A percentile compares a stretch with the other conserved stretches of the same genome.
phyloP scores from a whole-genome alignment of 2,888 invertebrate genomes.

The Cinara cedri region DNA sequence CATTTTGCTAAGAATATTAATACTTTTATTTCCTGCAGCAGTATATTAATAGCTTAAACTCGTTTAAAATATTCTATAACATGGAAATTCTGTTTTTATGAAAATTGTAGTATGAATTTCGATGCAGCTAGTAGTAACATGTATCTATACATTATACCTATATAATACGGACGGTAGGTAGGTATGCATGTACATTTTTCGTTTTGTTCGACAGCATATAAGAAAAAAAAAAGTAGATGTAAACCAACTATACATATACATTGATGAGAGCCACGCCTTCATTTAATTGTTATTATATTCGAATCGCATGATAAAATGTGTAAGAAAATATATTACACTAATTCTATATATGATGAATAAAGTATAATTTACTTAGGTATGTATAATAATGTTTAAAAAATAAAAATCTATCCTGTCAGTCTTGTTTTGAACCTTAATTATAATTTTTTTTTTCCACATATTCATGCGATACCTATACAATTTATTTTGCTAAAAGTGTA shows the following conservation, averaged over 20 bases:
- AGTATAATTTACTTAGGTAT: constrained; percentile 8
- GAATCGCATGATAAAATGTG: constrained; percentile 37
- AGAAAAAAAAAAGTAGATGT: constrained; percentile 15
- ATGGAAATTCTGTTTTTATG: constrained; percentile 2
- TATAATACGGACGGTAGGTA: not conserved
- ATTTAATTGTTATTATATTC: constrained; percentile 44
- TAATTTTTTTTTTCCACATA: not conserved
- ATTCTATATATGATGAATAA: constrained; percentile 8
- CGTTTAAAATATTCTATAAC: not conserved
- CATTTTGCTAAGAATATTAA: not conserved
- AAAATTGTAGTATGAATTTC: not conserved
- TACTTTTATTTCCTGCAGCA: not conserved
- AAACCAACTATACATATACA: too few species aligned
- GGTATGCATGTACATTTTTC: constrained; percentile 11
- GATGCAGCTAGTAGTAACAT: too few species aligned
- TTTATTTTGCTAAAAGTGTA: not conserved
- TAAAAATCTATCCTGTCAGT: not conserved
- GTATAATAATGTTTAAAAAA: not conserved
- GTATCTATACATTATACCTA: too few species aligned
- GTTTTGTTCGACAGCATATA: not conserved
- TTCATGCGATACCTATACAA: constrained; percentile 8
- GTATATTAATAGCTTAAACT: not conserved
- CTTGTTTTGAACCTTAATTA: not conserved
- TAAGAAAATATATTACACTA: constrained; percentile 25
- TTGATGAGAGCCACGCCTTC: constrained; percentile 33